Conservation (phyloP, 2,888 invertebrate species). For the Stomorhina lunata region DNA sequence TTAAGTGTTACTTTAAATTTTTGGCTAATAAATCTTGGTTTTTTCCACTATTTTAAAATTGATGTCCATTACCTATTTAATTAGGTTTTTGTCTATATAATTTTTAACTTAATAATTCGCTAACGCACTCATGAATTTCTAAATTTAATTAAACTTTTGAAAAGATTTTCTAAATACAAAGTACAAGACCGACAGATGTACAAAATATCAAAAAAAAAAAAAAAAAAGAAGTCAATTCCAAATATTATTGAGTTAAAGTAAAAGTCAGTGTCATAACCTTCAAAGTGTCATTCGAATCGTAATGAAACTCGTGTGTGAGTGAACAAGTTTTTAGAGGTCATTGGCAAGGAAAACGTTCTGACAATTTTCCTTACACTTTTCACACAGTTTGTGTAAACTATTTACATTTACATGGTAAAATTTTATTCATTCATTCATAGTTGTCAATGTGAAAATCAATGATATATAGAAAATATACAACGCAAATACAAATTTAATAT, state of each 20-base stretch:
- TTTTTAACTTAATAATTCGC: no score
- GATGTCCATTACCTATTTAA: no score
- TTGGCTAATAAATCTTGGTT: no score
- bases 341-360: conserved; percentile 22
- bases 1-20: no score
- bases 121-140: background rate
- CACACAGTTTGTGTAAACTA: conserved; percentile 8
- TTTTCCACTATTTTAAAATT: no score
- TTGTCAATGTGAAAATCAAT: conserved; percentile 5
- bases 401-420: background rate
- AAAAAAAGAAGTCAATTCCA: background rate
- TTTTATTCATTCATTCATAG: no score
- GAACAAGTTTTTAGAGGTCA: conserved; percentile 36
- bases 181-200: background rate
- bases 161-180: background rate
- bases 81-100: no score
- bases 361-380: background rate
- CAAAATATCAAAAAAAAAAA: background rate
- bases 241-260: background rate
- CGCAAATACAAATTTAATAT: no score
- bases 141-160: conserved; percentile 11
- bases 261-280: conserved; percentile 43
- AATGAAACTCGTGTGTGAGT: background rate
- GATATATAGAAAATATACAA: background rate
- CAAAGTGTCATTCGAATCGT: conserved; percentile 26